Percentiles rank a stretch among this genome's conserved stretches.
These are phyloP conservation scores for Hesperia comma DNA, from an alignment of 2,888 invertebrate genomes.

Conservation along the genomic window DNA sequence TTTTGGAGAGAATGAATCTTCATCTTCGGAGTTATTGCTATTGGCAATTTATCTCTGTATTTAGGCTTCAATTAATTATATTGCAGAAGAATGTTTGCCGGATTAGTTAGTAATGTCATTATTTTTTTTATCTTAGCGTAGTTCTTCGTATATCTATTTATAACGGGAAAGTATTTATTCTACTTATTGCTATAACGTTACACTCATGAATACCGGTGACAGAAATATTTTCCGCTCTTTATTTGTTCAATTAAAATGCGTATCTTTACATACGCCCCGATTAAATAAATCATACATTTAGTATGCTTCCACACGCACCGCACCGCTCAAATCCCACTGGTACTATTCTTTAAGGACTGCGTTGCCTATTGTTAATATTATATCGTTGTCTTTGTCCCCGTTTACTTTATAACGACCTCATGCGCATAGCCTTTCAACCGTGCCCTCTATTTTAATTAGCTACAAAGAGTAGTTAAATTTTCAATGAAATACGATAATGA, in stretches of 20 bases:
- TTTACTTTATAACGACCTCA: conserved; percentile 21
- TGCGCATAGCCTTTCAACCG: conserved; percentile 1
- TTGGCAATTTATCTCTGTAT: no score
- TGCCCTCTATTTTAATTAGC: conserved; percentile 6
- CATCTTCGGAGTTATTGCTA: no score
- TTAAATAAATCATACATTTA: conserved; percentile 36
- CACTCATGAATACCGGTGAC: conserved; percentile 11
- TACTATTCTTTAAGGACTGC: conserved; percentile 32
- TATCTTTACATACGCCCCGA: conserved; percentile 33
- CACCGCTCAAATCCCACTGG: conserved; percentile 29
- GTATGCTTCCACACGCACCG: conserved; percentile 32
- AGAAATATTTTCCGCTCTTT: conserved; percentile 21
- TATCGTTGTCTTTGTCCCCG: conserved; percentile 21
- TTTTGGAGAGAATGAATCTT: no score
- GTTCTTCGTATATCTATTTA: no score
- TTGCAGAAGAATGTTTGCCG: no score
- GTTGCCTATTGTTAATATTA: conserved; percentile 30
- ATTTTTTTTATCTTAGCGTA: no score
- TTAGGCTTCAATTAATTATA: no score
- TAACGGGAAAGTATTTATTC: no score
- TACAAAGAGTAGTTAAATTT: background rate
- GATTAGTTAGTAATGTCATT: no score
- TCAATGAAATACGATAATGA: conserved; percentile 1
- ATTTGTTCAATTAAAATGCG: conserved; percentile 36
- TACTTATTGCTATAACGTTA: background rate